phyloP scores from a whole-genome alignment of 1,140 invertebrate species.

The Diorhabda carinulata region DNA sequence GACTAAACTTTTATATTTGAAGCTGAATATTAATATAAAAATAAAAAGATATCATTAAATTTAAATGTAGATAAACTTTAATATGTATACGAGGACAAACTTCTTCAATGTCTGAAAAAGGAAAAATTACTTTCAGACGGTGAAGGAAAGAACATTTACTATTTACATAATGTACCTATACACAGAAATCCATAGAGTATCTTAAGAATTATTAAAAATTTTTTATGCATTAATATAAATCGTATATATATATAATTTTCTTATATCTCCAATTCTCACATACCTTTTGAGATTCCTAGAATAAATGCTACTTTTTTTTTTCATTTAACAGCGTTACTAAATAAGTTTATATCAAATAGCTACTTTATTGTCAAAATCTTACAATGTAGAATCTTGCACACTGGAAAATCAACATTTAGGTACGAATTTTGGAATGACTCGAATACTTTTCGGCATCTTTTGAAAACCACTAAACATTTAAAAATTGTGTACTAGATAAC shows the following conservation, averaged over 20 bases:
- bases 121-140: conserved; percentile 20
- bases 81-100: conserved; percentile 10
- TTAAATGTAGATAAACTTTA: conserved; percentile 6
- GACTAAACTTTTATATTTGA: conserved; percentile 17
- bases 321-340: conserved; percentile 43
- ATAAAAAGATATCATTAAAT: conserved; percentile 18
- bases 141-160: conserved; percentile 32
- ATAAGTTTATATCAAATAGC: conserved; percentile 47
- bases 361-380: conserved; percentile 49
- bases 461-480: not conserved
- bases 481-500: too few species aligned
- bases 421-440: conserved; percentile 48
- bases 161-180: conserved; percentile 40
- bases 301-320: conserved; percentile 46
- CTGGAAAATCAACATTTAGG: conserved; percentile 44
- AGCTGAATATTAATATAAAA: conserved; percentile 23
- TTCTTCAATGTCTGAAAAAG: conserved; percentile 14
- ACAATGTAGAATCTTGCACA: conserved; percentile 40
- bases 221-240: conserved; percentile 39
- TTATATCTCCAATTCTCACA: conserved; percentile 42
- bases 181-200: conserved; percentile 34
- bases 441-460: conserved; percentile 15
- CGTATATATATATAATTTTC: conserved; percentile 39
- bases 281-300: conserved; percentile 41
- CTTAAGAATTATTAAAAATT: conserved; percentile 37